phyloP scores from a whole-genome alignment of 92 coral and sea anemone species.

The Palythoa grandis region DNA sequence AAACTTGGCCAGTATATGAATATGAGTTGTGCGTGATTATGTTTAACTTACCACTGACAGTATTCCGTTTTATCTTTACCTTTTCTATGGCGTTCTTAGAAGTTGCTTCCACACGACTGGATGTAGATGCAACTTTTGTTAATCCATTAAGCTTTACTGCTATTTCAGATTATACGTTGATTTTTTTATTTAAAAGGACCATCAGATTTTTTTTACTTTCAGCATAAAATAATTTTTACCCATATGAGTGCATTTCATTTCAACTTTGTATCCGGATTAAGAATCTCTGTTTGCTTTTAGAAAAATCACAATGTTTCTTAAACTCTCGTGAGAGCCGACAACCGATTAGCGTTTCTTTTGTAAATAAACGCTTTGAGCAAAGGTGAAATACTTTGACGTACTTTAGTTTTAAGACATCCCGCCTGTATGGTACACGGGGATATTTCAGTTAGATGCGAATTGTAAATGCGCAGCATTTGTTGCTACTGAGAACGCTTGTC shows the following conservation, averaged over 20 bases:
- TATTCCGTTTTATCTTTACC: too few species aligned
- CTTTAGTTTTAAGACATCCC: too few species aligned
- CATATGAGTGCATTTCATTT: slow-evolving; percentile 16
- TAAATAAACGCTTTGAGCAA: slow-evolving; percentile 1
- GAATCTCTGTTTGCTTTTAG: slow-evolving; percentile 10
- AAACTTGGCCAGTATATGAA: too few species aligned
- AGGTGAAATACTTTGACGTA: neutral
- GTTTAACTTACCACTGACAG: too few species aligned
- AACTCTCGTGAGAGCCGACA: neutral
- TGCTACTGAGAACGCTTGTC: too few species aligned
- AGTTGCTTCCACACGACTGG: too few species aligned
- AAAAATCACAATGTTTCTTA: slow-evolving; percentile 2
- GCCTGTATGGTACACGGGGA: too few species aligned
- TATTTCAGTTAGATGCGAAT: too few species aligned
- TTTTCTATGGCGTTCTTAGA: too few species aligned
- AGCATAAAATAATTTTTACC: neutral
- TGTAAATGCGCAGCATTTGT: too few species aligned
- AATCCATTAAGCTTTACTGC: neutral
- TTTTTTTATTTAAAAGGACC: neutral
- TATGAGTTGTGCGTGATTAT: too few species aligned
- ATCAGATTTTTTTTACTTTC: neutral
- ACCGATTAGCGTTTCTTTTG: neutral
- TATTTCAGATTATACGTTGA: neutral
- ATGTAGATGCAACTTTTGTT: too few species aligned
- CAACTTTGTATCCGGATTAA: slow-evolving; percentile 40